phyloP scores from a whole-genome alignment of 2,113 vertebrate genomes.

The Rutilus rutilus region DNA sequence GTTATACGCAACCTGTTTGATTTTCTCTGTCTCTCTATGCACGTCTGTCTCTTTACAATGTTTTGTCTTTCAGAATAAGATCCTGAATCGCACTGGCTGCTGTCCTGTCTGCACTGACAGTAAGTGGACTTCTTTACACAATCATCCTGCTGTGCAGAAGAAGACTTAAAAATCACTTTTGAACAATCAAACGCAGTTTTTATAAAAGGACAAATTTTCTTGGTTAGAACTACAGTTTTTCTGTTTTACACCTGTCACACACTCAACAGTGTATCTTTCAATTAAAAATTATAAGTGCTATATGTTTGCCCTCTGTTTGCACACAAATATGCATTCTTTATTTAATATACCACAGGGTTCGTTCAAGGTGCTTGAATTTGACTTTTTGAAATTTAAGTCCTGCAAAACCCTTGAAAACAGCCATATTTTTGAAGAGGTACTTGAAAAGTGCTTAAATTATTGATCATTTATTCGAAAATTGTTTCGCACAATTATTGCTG shows the following conservation, averaged over 20 bases:
- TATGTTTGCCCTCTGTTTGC: not conserved
- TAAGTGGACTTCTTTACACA: slow-evolving; percentile 82
- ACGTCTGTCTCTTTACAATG: not conserved
- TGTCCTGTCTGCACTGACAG: slow-evolving; percentile 99
- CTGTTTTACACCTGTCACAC: not conserved
- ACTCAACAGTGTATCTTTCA: not conserved
- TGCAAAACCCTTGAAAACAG: too few relatives aligned
- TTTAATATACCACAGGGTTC: not conserved
- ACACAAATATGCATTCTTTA: not conserved
- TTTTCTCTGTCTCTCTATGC: not conserved
- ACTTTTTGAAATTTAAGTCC: too few relatives aligned
- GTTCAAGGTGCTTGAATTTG: too few relatives aligned
- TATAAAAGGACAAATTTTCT: too few relatives aligned
- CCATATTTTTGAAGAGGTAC: too few relatives aligned
- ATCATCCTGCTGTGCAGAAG: slow-evolving; percentile 10
- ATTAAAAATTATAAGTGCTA: not conserved
- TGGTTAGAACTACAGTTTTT: not conserved
- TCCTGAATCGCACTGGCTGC: slow-evolving; percentile 97
- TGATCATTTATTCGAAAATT: too few relatives aligned
- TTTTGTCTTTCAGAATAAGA: slow-evolving; percentile 88
- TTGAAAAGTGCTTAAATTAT: too few relatives aligned
- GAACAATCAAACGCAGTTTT: not conserved
- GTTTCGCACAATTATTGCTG: too few relatives aligned
- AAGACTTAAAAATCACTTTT: not conserved
- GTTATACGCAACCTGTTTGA: not conserved